A percentile compares a stretch with the other conserved stretches of the same genome.
These are phyloP conservation scores for Fragum whitleyi DNA, from an alignment of 2,888 invertebrate genomes.

Conservation along the genomic window DNA sequence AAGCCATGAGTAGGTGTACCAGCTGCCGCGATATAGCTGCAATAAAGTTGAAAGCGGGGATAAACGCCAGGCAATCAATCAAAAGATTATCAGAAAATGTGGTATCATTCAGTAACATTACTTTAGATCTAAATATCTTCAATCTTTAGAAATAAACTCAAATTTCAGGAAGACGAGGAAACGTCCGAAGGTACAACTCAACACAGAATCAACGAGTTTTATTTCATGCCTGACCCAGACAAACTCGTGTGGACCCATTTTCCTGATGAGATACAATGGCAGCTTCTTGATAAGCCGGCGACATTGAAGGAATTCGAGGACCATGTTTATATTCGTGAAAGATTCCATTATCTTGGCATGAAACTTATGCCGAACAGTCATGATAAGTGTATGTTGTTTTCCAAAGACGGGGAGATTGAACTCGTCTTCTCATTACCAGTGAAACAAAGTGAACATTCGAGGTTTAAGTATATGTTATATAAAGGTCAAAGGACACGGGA, in stretches of 20 bases:
- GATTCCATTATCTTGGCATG: slow-evolving; percentile 80
- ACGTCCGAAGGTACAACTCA: slow-evolving; percentile 77
- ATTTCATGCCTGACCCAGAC: slow-evolving; percentile 83
- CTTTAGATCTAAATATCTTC: no score
- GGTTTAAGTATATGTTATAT: slow-evolving; percentile 82
- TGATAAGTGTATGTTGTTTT: slow-evolving; percentile 70
- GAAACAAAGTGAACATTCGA: slow-evolving; percentile 70
- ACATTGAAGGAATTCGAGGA: slow-evolving; percentile 76
- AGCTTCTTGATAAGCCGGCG: slow-evolving; percentile 77
- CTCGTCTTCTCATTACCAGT: slow-evolving; percentile 76
- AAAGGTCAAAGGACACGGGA: slow-evolving; percentile 60
- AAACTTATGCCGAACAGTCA: slow-evolving; percentile 70
- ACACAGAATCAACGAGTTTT: slow-evolving; percentile 83
- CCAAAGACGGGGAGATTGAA: slow-evolving; percentile 78
- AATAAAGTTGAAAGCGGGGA: no score
- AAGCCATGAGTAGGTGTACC: no score
- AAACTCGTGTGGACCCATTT: slow-evolving; percentile 82
- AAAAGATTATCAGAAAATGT: no score
- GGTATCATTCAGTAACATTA: no score
- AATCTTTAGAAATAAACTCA: no score
- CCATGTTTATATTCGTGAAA: slow-evolving; percentile 81
- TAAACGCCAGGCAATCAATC: no score
- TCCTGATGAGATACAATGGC: slow-evolving; percentile 82
- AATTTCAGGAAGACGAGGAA: slow-evolving; percentile 72
- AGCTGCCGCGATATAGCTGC: no score